phyloP scores from a whole-genome alignment of 2,888 invertebrate genomes.

The Lithosia quadra region DNA sequence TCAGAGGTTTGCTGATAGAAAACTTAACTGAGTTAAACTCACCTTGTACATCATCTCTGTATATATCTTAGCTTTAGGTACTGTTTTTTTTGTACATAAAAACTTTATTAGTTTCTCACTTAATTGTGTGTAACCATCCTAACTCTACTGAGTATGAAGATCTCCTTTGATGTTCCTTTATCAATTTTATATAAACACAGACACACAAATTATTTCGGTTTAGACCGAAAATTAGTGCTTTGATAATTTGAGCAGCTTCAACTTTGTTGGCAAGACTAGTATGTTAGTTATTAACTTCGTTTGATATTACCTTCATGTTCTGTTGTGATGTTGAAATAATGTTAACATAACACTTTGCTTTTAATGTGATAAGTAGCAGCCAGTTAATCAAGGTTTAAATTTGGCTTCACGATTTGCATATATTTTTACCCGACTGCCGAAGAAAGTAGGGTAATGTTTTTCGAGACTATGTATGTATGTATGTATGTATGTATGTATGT shows the following conservation, averaged over 20 bases:
- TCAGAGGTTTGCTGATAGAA: not conserved
- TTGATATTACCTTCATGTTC: constrained; percentile 22
- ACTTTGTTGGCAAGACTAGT: constrained; percentile 28
- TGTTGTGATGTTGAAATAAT: not conserved
- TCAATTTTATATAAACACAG: constrained; percentile 54
- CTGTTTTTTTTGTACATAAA: not conserved
- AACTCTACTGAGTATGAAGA: constrained; percentile 75
- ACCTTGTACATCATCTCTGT: too few species aligned
- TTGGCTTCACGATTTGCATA: too few species aligned
- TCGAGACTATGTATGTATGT: too few species aligned
- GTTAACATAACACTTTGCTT: not conserved
- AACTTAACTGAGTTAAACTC: too few species aligned
- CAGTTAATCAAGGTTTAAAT: too few species aligned
- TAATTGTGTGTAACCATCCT: constrained; percentile 33
- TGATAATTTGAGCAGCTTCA: constrained; percentile 34
- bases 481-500: too few species aligned
- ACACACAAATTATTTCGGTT: constrained; percentile 45
- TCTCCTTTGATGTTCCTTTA: constrained; percentile 63
- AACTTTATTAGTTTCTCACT: not conserved
- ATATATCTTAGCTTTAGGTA: too few species aligned
- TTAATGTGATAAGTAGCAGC: too few species aligned
- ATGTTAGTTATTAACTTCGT: constrained; percentile 32
- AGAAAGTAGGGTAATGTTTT: too few species aligned
- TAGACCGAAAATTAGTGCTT: constrained; percentile 29
- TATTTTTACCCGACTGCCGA: too few species aligned